Base-by-base conservation (phyloP, 1,140 invertebrate species). In the Leptonema lineaticorne region DNA sequence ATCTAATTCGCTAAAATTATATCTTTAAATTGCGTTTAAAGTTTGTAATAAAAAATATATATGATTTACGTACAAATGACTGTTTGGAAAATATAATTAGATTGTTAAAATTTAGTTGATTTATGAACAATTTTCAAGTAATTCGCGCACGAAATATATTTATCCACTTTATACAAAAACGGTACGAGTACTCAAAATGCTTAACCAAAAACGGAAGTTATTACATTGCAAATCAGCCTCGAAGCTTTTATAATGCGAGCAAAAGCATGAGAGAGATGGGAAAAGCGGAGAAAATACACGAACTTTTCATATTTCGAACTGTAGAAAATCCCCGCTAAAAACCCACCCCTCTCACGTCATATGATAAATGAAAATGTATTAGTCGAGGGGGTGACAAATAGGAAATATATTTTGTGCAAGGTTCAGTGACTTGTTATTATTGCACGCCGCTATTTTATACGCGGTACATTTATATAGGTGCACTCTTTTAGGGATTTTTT, bases 301-400 rank as follows among this genome's bases (percentile, higher is more conserved):
- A 53, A 53, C 30, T 59, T 59, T 59, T 59, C 57, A 59, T 37
- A 59, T 33, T 59, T 59, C 30, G 26, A 37, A 8, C 27, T 6
- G 37, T 8, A 33, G 28, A 45, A 62, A 26, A 24, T 5, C 29
- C 11, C 22, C 18, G 53, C 9, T 9, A 27, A 30, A 59, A 59
- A 59, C 24, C 57, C 26, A 7, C 22, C 11, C 3, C 50, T 14
- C 20, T 46, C 45, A 63, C 27, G 29, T 22, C 29, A 18, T 14
- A 63, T 46, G 41, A 63, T 46, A 63, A 63, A 63, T 46, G 41
- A 63, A 63, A 63, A 63, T 46, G 46, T 48, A 48, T 48, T 48
- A 48, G 60, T 45, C 14, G 33, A 11, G 20, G 29, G 60, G 33
- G 60, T 48, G 60, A 45, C 60, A 45, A 59, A 59, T 59, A 59